phyloP scores from a whole-genome alignment of 1,140 invertebrate species.

The Tenebrio molitor region DNA sequence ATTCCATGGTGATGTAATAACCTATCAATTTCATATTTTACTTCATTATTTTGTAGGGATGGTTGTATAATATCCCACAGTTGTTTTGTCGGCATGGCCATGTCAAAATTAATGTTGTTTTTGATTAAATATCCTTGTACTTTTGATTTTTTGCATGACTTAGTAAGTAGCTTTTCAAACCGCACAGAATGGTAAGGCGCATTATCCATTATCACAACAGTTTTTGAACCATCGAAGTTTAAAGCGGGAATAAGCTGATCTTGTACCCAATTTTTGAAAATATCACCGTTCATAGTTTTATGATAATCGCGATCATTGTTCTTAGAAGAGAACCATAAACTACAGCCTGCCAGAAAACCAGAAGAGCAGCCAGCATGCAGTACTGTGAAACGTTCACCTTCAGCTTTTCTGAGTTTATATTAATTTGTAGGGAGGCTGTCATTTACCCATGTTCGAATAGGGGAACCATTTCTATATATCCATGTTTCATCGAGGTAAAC shows the following conservation, averaged over 20 bases:
- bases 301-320: background rate
- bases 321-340: background rate
- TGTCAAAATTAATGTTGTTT: background rate
- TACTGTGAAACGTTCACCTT: background rate
- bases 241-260: background rate
- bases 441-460: background rate
- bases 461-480: background rate
- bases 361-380: background rate
- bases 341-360: background rate
- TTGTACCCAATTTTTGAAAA: background rate
- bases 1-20: background rate
- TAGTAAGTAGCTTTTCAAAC: background rate
- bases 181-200: background rate
- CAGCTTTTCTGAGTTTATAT: background rate
- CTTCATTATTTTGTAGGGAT: background rate
- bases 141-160: background rate
- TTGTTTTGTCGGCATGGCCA: too few species aligned
- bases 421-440: background rate
- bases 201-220: constrained; percentile 3
- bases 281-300: background rate
- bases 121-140: background rate
- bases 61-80: background rate
- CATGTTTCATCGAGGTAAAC: background rate
- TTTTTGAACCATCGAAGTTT: background rate
- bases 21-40: background rate